Conservation (phyloP, 2,888 invertebrate species). For the Aspidiotus destructor region DNA sequence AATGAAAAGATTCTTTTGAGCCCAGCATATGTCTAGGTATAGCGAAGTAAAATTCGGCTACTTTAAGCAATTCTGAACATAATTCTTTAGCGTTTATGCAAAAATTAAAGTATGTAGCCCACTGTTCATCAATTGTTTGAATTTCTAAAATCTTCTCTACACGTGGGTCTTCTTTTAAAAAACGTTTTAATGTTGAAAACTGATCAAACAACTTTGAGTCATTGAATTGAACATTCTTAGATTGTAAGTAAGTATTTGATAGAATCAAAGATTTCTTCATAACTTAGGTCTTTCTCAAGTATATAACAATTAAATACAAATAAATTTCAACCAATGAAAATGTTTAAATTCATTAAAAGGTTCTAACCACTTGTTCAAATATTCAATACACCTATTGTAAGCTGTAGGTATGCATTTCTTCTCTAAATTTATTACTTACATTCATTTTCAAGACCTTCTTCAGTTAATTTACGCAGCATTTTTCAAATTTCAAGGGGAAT, state of each 20-base stretch:
- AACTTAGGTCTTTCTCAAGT: not conserved
- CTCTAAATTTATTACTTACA: not conserved
- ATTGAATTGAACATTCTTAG: not conserved
- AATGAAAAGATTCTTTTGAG: not conserved
- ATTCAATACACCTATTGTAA: not conserved
- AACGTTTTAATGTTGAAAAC: not conserved
- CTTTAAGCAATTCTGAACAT: constrained; percentile 1
- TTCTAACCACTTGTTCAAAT: not conserved
- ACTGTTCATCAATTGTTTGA: not conserved
- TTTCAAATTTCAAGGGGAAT: not conserved
- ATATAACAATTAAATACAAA: too few species aligned
- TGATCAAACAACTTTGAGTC: not conserved
- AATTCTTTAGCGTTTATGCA: not conserved
- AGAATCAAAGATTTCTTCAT: not conserved
- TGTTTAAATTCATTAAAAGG: not conserved
- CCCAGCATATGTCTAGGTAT: not conserved
- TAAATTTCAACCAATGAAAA: constrained; percentile 2
- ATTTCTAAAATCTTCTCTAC: not conserved
- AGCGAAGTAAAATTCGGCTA: not conserved
- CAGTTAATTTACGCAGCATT: not conserved
- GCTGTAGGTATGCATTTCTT: not conserved
- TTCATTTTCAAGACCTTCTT: not conserved
- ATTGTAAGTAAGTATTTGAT: not conserved
- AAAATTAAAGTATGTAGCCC: constrained; percentile 1
- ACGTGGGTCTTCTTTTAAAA: constrained; percentile 2